Conservation (phyloP, 2,113 vertebrate genomes). For the Phrynosoma blainvillii region DNA sequence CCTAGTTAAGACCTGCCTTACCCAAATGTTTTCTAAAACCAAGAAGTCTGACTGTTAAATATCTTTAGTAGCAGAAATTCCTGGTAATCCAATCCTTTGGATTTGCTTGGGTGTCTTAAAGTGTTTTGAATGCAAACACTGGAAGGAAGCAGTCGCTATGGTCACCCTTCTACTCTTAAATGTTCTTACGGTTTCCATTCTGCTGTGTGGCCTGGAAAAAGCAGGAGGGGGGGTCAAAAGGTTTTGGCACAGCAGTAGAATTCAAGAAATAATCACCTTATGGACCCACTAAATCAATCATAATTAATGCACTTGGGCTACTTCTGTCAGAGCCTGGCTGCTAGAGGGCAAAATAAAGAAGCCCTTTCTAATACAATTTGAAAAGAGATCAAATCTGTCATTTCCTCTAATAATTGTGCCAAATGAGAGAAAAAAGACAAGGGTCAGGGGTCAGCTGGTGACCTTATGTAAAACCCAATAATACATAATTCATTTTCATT, state of each 20-base stretch:
- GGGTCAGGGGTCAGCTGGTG: slow-evolving; percentile 81
- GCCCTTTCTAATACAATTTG: slow-evolving; percentile 86
- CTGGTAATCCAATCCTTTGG: slow-evolving; percentile 76
- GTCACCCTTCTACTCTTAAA: slow-evolving; percentile 84
- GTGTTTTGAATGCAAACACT: slow-evolving; percentile 81
- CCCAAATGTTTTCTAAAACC: slow-evolving; percentile 54
- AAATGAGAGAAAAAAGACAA: slow-evolving; percentile 83
- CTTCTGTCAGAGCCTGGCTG: slow-evolving; percentile 85
- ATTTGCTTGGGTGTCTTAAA: slow-evolving; percentile 70
- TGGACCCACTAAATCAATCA: slow-evolving; percentile 94
- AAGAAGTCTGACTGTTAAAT: slow-evolving; percentile 72
- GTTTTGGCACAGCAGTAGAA: slow-evolving; percentile 88
- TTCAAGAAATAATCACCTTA: slow-evolving; percentile 93
- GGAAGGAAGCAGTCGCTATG: slow-evolving; percentile 61
- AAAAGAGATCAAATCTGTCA: slow-evolving; percentile 93
- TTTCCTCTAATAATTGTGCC: slow-evolving; percentile 92
- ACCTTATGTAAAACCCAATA: slow-evolving; percentile 82
- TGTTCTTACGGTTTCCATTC: slow-evolving; percentile 91
- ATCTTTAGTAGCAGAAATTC: slow-evolving; percentile 56
- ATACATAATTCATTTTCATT: slow-evolving; percentile 83
- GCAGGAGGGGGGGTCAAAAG: slow-evolving; percentile 82
- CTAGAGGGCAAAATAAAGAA: slow-evolving; percentile 87
- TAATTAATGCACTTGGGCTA: slow-evolving; percentile 91
- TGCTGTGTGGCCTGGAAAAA: slow-evolving; percentile 86
- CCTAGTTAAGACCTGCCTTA: slow-evolving; percentile 41